Evolutionary conservation across 2,113 vertebrate genomes (phyloP), one percentile per base, ranked within the genome.

Genomic region (Quiscalus mexicanus): DNA sequence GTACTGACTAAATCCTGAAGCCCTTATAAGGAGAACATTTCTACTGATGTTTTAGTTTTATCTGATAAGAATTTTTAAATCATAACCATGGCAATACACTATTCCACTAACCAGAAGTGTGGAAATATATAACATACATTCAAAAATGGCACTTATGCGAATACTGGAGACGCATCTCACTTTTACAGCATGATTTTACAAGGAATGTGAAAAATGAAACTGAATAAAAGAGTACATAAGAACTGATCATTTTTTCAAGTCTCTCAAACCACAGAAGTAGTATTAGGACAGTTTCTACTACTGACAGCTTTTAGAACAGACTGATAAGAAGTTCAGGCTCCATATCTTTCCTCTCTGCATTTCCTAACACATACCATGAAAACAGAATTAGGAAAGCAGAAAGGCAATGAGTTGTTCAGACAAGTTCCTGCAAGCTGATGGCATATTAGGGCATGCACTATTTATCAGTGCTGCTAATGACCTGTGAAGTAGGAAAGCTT

Each of bases 141-240:
- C 71, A 92, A 77, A 93, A 56, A 91, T 63, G 85, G 82, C 93
- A 94, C 69, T 70, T 90, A 63, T 9, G 58, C 89, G 7, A 90
- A 59, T 44, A 49, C 52, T 93, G 44, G 79, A 86, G 58, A 88
- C 63, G 55, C 9, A 71, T 37, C 27, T 84, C 87, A 84, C n/a
- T 75, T 86, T 59, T 18, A 44, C n/a, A 88, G 39, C 45, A 56
- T 55, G 71, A 76, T 65, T 13, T 59, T 87, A 91, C 39, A 90
- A 53, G 50, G 33, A 64, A 83, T 19, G 55, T 45, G 63, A 75
- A 93, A 94, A 89, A 74, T 0, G 68, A 11, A 37, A 59, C 39
- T 25, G 22, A 87, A 87, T 55, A 62, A 92, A 92, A 68, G 27
- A 60, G n/a, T 24, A 37, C 28, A 16, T 59, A 80, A 60, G 56